phyloP scores from a whole-genome alignment of 1,140 invertebrate species.

The Dermatophagoides farinae region DNA sequence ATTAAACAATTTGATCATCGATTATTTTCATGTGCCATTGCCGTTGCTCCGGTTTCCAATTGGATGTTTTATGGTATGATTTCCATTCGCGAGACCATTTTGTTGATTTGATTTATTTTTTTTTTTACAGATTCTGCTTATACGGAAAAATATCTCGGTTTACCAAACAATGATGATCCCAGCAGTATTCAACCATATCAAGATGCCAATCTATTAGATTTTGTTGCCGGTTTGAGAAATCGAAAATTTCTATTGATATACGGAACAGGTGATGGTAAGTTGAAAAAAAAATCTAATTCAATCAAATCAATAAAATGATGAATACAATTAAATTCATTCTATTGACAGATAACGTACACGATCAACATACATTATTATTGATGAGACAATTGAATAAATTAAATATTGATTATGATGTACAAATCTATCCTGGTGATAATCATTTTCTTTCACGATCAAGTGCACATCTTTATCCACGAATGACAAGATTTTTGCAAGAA shows the following conservation, averaged over 20 bases:
- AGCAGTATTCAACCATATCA: slow-evolving; percentile 47
- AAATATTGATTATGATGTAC: slow-evolving; percentile 63
- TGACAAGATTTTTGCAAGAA: slow-evolving; percentile 70
- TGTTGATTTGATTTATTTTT: background rate
- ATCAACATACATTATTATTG: slow-evolving; percentile 76
- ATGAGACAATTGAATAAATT: slow-evolving; percentile 55
- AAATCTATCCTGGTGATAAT: slow-evolving; percentile 74
- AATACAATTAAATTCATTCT: background rate
- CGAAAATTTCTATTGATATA: slow-evolving; percentile 72
- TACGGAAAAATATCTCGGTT: slow-evolving; percentile 76
- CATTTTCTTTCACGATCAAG: slow-evolving; percentile 57
- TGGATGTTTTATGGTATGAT: slow-evolving; percentile 74
- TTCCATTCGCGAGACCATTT: background rate
- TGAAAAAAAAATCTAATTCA: no score
- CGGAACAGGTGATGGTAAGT: slow-evolving; percentile 52
- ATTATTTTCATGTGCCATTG: slow-evolving; percentile 70
- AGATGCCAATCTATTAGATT: slow-evolving; percentile 32
- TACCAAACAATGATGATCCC: slow-evolving; percentile 50
- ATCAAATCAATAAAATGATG: no score
- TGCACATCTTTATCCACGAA: slow-evolving; percentile 57
- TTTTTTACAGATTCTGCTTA: slow-evolving; percentile 66
- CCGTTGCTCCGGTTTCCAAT: slow-evolving; percentile 71
- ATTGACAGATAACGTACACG: slow-evolving; percentile 72
- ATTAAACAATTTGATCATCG: slow-evolving; percentile 33
- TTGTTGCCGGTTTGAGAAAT: slow-evolving; percentile 51